Evolutionary conservation across 2,113 vertebrate species (phyloP).

Genomic region (Barnardius zonarius): DNA sequence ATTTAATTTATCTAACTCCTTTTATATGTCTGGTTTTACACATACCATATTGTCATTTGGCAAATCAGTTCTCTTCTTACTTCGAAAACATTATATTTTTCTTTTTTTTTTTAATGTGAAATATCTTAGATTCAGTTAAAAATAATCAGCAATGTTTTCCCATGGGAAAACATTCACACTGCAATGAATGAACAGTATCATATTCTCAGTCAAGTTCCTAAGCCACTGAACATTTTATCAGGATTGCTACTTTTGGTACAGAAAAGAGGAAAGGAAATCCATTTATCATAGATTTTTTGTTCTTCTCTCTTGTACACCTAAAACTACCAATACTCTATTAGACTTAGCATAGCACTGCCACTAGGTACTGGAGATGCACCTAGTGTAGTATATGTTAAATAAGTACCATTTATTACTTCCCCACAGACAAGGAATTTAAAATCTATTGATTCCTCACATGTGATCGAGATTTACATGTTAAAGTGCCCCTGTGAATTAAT

Average conservation of each 20-base stretch:
- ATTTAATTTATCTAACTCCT: background rate
- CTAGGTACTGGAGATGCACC: background rate
- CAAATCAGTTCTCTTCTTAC: background rate
- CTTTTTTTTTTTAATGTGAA: background rate
- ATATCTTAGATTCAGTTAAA: background rate
- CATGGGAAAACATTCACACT: background rate
- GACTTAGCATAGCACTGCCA: background rate
- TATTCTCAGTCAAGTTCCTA: background rate
- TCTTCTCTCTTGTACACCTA: background rate
- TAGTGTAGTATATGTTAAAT: conserved; percentile 35
- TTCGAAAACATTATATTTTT: background rate
- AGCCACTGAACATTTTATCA: background rate
- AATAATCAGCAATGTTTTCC: background rate
- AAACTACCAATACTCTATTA: background rate
- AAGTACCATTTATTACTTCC: conserved; percentile 60
- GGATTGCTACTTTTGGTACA: background rate
- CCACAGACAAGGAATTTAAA: conserved; percentile 66
- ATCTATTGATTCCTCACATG: conserved; percentile 61
- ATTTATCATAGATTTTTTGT: background rate
- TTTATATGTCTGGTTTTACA: background rate
- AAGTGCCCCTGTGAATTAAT: conserved; percentile 70
- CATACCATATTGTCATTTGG: background rate
- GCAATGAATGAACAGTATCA: background rate
- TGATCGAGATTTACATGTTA: conserved; percentile 75
- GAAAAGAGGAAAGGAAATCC: background rate